Conservation (phyloP, 1,140 invertebrate genomes). For the Tetramorium alpestre region DNA sequence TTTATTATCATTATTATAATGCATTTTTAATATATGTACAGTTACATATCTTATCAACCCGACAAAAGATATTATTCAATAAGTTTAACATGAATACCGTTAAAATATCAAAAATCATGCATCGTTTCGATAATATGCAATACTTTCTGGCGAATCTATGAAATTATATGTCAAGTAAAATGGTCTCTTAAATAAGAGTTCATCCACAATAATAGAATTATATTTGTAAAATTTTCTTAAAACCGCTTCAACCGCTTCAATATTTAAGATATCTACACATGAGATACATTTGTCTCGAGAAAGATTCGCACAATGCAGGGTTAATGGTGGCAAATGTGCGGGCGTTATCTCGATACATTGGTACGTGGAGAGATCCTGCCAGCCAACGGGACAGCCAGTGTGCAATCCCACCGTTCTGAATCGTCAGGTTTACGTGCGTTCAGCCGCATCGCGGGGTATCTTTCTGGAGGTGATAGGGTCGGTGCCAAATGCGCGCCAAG, state of each 20-base stretch:
- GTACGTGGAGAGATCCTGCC: not conserved
- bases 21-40: not conserved
- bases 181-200: not conserved
- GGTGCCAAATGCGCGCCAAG: conserved; percentile 61
- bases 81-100: not conserved
- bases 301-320: not conserved
- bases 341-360: not conserved
- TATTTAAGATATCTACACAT: not conserved
- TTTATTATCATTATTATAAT: not conserved
- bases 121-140: no score
- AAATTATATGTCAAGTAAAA: not conserved
- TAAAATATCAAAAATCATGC: not conserved
- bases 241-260: not conserved
- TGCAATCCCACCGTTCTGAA: conserved; percentile 45
- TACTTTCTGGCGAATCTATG: not conserved
- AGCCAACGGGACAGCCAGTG: conserved; percentile 5
- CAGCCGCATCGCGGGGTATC: conserved; percentile 46
- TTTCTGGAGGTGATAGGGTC: conserved; percentile 56
- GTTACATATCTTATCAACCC: not conserved
- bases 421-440: conserved; percentile 58
- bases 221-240: not conserved
- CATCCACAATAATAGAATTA: not conserved
- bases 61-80: not conserved
- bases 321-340: not conserved
- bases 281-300: not conserved